These are phyloP conservation scores for Venturia canescens DNA, from an alignment of 1,140 invertebrate species.

Conservation along the genomic window DNA sequence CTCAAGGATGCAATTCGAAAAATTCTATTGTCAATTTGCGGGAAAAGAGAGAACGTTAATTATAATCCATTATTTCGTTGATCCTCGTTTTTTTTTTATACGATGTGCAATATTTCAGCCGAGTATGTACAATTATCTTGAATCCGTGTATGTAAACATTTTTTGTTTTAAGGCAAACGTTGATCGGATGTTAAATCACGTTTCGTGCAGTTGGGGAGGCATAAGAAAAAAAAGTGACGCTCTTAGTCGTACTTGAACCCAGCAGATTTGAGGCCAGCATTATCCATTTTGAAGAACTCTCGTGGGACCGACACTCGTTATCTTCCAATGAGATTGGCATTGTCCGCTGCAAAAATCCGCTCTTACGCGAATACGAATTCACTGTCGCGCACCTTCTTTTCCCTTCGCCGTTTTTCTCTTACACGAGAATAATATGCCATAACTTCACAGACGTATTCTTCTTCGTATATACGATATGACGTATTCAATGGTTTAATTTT, in stretches of 20 bases:
- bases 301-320: conserved; percentile 68
- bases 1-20: conserved; percentile 28
- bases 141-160: neutral
- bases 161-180: conserved; percentile 13
- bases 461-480: conserved; percentile 27
- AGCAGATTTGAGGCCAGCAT: conserved; percentile 60
- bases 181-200: neutral
- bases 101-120: conserved; percentile 35
- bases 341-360: conserved; percentile 58
- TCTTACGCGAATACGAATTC: conserved; percentile 32
- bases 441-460: conserved; percentile 8
- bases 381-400: neutral
- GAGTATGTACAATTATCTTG: neutral
- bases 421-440: conserved; percentile 6
- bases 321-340: conserved; percentile 67
- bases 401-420: conserved; percentile 22
- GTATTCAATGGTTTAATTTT: conserved; percentile 4
- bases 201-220: conserved; percentile 2
- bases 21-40: conserved; percentile 10
- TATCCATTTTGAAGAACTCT: conserved; percentile 27
- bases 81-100: neutral
- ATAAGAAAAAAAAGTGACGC: neutral
- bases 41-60: conserved; percentile 29
- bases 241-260: conserved; percentile 65
- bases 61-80: conserved; percentile 38